Percentiles rank a stretch among this genome's conserved stretches.
Evolutionary conservation across 2,888 invertebrate species (phyloP).

Genomic region (Rhodophaea formosa): DNA sequence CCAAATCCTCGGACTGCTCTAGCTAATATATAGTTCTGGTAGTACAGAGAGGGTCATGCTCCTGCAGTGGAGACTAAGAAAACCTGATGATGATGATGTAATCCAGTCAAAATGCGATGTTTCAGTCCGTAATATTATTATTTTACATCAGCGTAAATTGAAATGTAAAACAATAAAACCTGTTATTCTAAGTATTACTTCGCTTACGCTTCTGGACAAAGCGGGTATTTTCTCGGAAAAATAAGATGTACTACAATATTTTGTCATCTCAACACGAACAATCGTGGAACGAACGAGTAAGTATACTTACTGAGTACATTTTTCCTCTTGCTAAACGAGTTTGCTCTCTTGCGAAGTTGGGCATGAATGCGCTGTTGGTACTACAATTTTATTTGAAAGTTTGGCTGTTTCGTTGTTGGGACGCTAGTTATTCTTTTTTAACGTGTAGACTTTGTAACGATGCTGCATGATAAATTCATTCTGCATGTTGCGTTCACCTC

Average conservation of each 20-base stretch:
- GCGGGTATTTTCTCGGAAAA: neutral
- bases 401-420: neutral
- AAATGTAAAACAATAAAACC: neutral
- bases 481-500: no score
- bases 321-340: neutral
- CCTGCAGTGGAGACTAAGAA: no score
- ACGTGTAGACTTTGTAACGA: no score
- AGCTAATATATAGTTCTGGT: no score
- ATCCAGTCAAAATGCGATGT: no score
- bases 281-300: neutral
- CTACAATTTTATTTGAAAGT: constrained; percentile 1
- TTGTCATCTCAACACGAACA: neutral
- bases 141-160: neutral
- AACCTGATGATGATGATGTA: no score
- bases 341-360: neutral
- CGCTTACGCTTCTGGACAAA: neutral
- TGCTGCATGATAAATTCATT: no score
- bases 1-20: no score
- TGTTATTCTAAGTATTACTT: neutral
- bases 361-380: constrained; percentile 1
- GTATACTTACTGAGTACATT: constrained; percentile 4
- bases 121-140: no score
- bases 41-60: no score
- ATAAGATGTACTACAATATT: neutral
- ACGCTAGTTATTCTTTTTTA: neutral